Evolutionary conservation across 2,797 vertebrate genomes (phyloP), one percentile per base, ranked within the genome.

Genomic region (Pangasius macronema): DNA sequence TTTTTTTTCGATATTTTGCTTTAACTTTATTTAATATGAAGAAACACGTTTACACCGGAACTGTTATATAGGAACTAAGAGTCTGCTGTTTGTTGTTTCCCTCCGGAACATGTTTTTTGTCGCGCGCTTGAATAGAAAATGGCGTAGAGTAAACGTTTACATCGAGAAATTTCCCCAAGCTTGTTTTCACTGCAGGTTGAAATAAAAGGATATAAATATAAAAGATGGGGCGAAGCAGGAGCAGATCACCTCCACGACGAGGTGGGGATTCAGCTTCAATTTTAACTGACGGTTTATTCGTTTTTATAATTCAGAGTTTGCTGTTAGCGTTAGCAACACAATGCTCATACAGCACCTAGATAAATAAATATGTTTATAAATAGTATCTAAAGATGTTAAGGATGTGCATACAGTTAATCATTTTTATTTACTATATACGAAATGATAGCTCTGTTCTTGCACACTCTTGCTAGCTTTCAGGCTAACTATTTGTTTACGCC

Each of bases 181-280:
- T 39, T 86, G 0, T 84, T 46, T 20, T 20, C 3, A 10, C 11
- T 9, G 8, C n/a, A 7, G 42, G 1, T 77, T 33, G 2, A 53
- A 79, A 51, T n/a, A n/a, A 42, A 79, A 3, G 20, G 9, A 42
- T 8, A 70, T 20, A 33, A 1, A 2, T 24, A 22, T 14, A 11
- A 33, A 79, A 18, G 33, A 96, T 96, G 96, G 96, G 92, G 13
- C 83, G 95, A 77, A 96, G 96, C 87, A 92, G 95, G 89, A 96
- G 96, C 72, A 91, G 96, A 70, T 91, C 91, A 53, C 96, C 96
- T 2, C 92, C 93, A 0, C 94, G 95, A 88, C 91, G 96, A 94
- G 96, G 96, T 96, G 82, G 89, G 92, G 85, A 79, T 30, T 2
- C 3, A 75, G 1, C n/a, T 39, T 9, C 11, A 0, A 0, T 27